phyloP scores from a whole-genome alignment of 2,888 invertebrate genomes.

The Acrobasis repandana region DNA sequence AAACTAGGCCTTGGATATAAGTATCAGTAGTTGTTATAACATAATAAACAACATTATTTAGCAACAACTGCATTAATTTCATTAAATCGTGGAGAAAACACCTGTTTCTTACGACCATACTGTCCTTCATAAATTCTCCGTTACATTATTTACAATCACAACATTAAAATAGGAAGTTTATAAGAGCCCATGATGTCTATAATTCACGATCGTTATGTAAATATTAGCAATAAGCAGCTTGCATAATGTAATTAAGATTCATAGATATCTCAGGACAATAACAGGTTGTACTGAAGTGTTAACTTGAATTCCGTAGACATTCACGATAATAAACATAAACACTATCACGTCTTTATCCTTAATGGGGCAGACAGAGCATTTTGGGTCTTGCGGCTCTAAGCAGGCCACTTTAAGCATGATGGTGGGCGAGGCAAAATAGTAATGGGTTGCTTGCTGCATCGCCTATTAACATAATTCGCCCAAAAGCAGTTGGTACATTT shows the following conservation, averaged over 20 bases:
- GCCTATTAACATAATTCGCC: no score
- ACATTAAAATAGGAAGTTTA: slow-evolving; percentile 11
- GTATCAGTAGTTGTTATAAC: no score
- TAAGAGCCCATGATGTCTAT: slow-evolving; percentile 1
- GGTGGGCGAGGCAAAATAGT: no score
- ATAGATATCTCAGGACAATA: slow-evolving; percentile 17
- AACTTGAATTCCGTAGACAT: slow-evolving; percentile 2
- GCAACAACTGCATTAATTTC: no score
- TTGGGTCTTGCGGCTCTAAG: no score
- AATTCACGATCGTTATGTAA: slow-evolving; percentile 19
- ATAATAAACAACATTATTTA: no score
- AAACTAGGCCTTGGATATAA: no score
- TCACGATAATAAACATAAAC: neutral
- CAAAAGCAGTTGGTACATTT: no score
- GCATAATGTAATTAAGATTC: slow-evolving; percentile 10
- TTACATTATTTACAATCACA: slow-evolving; percentile 8
- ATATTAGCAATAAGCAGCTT: slow-evolving; percentile 12
- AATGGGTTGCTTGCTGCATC: no score
- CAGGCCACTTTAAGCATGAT: no score
- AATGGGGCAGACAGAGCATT: no score
- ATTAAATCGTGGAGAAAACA: neutral
- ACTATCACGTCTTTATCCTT: no score
- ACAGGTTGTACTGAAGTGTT: slow-evolving; percentile 16
- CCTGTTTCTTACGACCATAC: neutral
- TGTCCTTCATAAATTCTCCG: neutral